Evolutionary conservation across 2,797 vertebrate species (phyloP).

Genomic region (Discoglossus pictus): DNA sequence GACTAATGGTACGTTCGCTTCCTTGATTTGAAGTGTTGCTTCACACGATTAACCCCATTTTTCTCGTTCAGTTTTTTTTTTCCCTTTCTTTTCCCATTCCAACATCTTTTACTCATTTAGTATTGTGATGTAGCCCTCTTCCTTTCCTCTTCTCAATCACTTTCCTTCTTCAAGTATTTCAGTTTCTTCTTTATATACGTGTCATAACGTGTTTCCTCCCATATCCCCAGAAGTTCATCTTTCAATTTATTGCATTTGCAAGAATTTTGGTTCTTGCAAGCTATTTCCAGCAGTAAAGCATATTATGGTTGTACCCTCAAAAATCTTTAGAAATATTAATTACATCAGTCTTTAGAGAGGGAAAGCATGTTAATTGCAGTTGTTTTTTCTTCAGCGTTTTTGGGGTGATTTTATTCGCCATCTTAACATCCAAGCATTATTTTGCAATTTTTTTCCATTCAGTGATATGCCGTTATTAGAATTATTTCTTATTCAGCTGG

Average conservation of each 20-base stretch:
- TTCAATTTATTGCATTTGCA: constrained; percentile 7
- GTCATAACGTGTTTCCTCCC: constrained; percentile 6
- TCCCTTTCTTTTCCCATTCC: constrained; percentile 60
- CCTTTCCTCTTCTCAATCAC: constrained; percentile 48
- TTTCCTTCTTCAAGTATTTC: constrained; percentile 35
- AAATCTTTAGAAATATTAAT: too few relatives aligned
- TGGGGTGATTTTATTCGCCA: too few relatives aligned
- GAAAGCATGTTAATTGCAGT: too few relatives aligned
- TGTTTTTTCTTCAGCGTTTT: too few relatives aligned
- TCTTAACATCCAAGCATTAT: too few relatives aligned
- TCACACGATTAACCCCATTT: constrained; percentile 73
- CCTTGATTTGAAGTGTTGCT: constrained; percentile 81
- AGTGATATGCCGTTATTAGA: too few relatives aligned
- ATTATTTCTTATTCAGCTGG: too few relatives aligned
- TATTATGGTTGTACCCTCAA: too few relatives aligned
- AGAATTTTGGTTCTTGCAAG: neutral
- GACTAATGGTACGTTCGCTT: constrained; percentile 99
- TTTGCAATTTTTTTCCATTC: too few relatives aligned
- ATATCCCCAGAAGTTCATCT: constrained; percentile 10
- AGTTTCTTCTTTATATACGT: constrained; percentile 21
- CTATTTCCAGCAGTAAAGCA: too few relatives aligned
- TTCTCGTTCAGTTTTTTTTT: constrained; percentile 69
- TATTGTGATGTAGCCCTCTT: constrained; percentile 53
- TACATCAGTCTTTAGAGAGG: too few relatives aligned
- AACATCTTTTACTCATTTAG: constrained; percentile 58